Evolutionary conservation across 2,797 vertebrate genomes (phyloP).

Genomic region (Petrocephalus sullivani): DNA sequence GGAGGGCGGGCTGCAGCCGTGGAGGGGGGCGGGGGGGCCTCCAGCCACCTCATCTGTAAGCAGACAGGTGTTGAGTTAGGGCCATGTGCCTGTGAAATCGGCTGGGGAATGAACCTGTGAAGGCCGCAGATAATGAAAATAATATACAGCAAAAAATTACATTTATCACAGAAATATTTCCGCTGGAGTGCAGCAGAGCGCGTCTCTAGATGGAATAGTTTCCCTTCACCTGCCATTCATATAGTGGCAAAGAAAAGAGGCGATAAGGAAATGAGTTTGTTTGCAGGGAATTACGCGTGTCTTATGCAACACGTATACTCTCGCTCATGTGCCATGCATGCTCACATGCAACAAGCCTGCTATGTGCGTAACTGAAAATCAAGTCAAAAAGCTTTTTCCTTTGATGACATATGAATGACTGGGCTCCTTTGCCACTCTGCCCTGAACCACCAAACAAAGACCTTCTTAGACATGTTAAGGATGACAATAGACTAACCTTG

Average conservation of each 20-base stretch:
- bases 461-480: not conserved
- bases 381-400: not conserved
- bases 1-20: no score
- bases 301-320: not conserved
- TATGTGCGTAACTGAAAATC: not conserved
- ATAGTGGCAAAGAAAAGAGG: not conserved
- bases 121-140: constrained; percentile 38
- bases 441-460: not conserved
- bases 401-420: not conserved
- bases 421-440: no score
- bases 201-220: not conserved
- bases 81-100: constrained; percentile 36
- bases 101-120: constrained; percentile 52
- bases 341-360: not conserved
- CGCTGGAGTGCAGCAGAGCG: not conserved
- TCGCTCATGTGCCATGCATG: not conserved
- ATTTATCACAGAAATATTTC: constrained; percentile 34
- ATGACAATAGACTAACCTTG: no score
- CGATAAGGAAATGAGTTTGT: not conserved
- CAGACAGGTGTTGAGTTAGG: not conserved
- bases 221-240: not conserved
- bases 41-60: not conserved
- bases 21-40: not conserved
- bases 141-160: constrained; percentile 17
- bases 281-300: not conserved